Percentiles rank a stretch among this genome's conserved stretches.
Conservation (phyloP, 2,797 vertebrate species). For the Cossypha dichroa region DNA sequence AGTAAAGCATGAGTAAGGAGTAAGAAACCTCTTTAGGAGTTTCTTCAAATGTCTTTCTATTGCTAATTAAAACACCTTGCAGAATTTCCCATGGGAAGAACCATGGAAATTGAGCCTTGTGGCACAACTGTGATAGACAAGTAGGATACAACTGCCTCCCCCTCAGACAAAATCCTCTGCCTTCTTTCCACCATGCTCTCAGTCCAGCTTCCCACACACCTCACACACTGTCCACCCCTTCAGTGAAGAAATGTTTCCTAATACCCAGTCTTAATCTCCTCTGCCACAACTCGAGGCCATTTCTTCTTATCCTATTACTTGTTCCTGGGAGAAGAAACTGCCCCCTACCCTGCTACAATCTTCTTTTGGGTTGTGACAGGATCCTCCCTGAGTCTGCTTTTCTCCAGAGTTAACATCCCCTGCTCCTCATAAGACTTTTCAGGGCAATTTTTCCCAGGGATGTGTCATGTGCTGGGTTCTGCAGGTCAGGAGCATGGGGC, state of each 20-base stretch:
- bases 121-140: neutral
- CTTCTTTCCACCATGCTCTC: neutral
- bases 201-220: neutral
- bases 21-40: neutral
- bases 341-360: no score
- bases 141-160: neutral
- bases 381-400: neutral
- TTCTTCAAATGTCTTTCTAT: neutral
- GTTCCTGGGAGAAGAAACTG: neutral
- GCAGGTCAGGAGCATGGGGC: neutral
- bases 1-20: neutral
- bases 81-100: neutral
- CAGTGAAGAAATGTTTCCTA: neutral
- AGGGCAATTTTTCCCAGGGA: neutral
- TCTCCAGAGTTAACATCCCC: neutral
- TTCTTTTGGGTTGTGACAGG: neutral
- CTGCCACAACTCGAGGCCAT: neutral
- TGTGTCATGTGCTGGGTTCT: fast-evolving
- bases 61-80: neutral
- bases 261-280: neutral
- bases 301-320: neutral
- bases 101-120: neutral
- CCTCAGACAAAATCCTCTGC: neutral
- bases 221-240: neutral
- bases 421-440: neutral